Base-by-base conservation (phyloP, 2,888 invertebrate species). In the Sphaerophoria taeniata region DNA sequence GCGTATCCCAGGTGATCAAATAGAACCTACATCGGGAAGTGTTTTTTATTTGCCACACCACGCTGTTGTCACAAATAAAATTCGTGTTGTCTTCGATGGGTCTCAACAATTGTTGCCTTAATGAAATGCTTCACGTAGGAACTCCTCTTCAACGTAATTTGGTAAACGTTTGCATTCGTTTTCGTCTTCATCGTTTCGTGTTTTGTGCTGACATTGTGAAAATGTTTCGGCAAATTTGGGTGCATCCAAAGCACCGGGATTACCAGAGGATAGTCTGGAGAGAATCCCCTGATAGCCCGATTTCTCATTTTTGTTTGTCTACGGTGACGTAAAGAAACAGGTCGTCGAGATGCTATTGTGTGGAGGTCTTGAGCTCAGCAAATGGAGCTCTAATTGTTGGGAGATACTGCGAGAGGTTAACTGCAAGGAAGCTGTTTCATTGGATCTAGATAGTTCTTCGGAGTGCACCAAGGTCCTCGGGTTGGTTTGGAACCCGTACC, bases 21-120 rank as follows among this genome's bases (percentile, higher is more conserved):
- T 58, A 14, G 56, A 70, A 34, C 58, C 70, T 34, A 70, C 70
- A 2, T 70, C 70, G 45, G 70, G 47, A 24, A 16, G 56, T 6
- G 31, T 72, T 36, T 87, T 67, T 47, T 87, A 80, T 51, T 24
- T 24, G 24, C 24, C 24, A 24, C 24, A 24, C 24, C 24, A 24
- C 24, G 24, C 24, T 24, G 24, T 24, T 24, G 24, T 24, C 2
- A 24, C 24, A 24, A 24, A 24, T 24, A 24, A 24, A 24, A 24
- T 24, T 43, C 47, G 83, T 12, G 82, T 87, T 1, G 87, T 87
- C 1, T 88, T 88, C 24, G 80, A 87, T 24, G 87, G 87, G 0
- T 87, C 79, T 0, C 53, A 87, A 71, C 3, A 81, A 87, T 0
- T 14, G 49, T 14, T 70, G 73, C 1, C 63, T 87, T 3, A 87